Evolutionary conservation across 2,797 vertebrate species (phyloP).

Genomic region (Xenentodon cancila): DNA sequence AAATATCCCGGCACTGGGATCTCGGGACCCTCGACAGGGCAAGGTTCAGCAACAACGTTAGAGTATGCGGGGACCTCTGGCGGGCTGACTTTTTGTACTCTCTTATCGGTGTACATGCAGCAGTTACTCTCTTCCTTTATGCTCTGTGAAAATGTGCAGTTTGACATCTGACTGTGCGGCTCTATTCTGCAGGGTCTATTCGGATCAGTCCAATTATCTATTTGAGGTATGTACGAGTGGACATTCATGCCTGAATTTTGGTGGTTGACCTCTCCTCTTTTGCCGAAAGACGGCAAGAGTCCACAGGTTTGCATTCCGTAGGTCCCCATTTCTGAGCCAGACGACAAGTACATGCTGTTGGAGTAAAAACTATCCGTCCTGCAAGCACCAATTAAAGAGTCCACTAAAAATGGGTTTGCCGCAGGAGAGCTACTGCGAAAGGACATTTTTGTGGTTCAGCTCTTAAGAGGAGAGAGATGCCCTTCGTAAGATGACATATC

Average conservation of each 20-base stretch:
- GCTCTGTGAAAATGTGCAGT: slow-evolving; percentile 96
- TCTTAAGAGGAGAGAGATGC: slow-evolving; percentile 96
- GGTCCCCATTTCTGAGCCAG: slow-evolving; percentile 97
- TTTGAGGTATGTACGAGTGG: slow-evolving; percentile 98
- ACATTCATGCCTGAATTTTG: slow-evolving; percentile 98
- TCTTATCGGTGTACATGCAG: slow-evolving; percentile 99
- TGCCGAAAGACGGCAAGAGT: slow-evolving; percentile 98
- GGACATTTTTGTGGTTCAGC: slow-evolving; percentile 89
- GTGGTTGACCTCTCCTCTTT: slow-evolving; percentile 96
- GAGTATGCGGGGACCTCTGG: slow-evolving; percentile 92
- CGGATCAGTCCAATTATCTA: slow-evolving; percentile 98
- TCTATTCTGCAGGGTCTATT: slow-evolving; percentile 95
- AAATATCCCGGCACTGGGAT: slow-evolving; percentile 99
- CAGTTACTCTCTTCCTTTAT: slow-evolving; percentile 99
- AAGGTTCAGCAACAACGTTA: slow-evolving; percentile 90
- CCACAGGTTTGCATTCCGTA: slow-evolving; percentile 99
- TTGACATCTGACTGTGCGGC: slow-evolving; percentile 93
- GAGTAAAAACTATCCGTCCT: slow-evolving; percentile 98
- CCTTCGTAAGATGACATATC: slow-evolving; percentile 99
- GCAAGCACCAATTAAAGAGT: slow-evolving; percentile 98
- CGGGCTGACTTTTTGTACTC: slow-evolving; percentile 90
- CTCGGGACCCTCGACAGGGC: slow-evolving; percentile 93
- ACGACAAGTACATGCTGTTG: slow-evolving; percentile 98
- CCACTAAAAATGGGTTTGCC: slow-evolving; percentile 98
- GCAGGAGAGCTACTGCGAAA: slow-evolving; percentile 98